Evolutionary conservation across 2,888 invertebrate genomes (phyloP), one percentile per base, ranked within the genome.

Genomic region (Parapristionchus giblindavisi): DNA sequence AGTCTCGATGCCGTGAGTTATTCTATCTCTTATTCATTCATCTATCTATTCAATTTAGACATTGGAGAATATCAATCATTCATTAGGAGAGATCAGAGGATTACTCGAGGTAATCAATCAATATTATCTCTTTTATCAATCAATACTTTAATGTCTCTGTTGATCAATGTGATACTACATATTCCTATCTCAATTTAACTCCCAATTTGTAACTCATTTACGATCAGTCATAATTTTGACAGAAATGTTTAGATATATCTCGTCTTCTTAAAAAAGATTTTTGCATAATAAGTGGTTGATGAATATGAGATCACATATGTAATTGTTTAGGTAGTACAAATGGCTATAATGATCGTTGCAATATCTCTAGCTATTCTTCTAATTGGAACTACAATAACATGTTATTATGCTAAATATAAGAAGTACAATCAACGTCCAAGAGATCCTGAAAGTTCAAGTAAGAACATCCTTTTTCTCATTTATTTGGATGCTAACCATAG

Each of bases 391-490:
- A 75, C 75, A 14, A 60, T 60, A 38, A 75, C 75, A 14, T 75
- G 75, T 34, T 75, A 75, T 40, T 75, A 65, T 54, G 75, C 65
- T 3, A 75, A 65, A 56, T 75, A 75, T 54, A 75, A 75, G 75
- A 75, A 75, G 38, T 75, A 75, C 65, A 75, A 51, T 38, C 54
- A 38, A 63, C 63, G 21, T 48, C 11, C 48, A 48, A 48, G 48
- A 11, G 11, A 48, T 14, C 21, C 11, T 11, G 11, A 14, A 21
- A 48, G 21, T 48, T 48, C 14, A 48, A 21, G 48, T 48, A 48
- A 48, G 43, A 14, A 14, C 29, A 14, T 29, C 17, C n/a, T 29
- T 56, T 56, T 29, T 56, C 56, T 1, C 14, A 24, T 27, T 29
- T 56, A 56, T 8, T 56, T 56, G 1, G 17, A 8, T 21, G n/a